Percentiles rank a stretch among this genome's conserved stretches.
Conservation (phyloP, 2,797 vertebrate species). For the Intellagama lesueurii region DNA sequence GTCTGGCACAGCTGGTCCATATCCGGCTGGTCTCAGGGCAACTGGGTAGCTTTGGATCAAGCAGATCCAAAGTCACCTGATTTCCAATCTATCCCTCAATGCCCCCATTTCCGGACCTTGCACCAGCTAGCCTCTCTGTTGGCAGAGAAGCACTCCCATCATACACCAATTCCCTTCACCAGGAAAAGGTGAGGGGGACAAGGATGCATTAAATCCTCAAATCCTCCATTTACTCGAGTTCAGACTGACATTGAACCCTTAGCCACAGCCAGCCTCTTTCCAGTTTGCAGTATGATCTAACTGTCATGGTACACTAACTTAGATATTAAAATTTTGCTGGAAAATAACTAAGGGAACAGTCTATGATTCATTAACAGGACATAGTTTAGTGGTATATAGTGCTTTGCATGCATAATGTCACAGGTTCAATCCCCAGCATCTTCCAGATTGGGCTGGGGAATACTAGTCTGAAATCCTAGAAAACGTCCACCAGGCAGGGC, state of each 20-base stretch:
- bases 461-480: too few species aligned
- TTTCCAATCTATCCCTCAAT: background rate
- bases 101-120: background rate
- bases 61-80: background rate
- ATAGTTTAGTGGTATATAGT: background rate
- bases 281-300: conserved; percentile 37
- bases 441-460: too few species aligned
- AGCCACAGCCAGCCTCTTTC: background rate
- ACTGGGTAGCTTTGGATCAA: background rate
- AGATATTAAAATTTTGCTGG: conserved; percentile 5
- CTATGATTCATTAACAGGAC: background rate
- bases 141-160: too few species aligned
- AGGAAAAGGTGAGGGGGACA: too few species aligned
- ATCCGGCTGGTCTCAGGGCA: background rate
- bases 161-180: too few species aligned
- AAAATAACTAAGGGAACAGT: conserved; percentile 2
- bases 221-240: conserved; percentile 6
- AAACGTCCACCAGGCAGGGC: background rate
- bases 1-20: background rate
- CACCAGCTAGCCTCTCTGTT: background rate
- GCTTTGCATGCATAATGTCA: background rate
- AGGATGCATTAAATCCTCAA: background rate
- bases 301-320: conserved; percentile 33
- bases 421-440: too few species aligned
- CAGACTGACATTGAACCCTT: conserved; percentile 32